Base-by-base conservation (phyloP, 2,113 vertebrate genomes). In the Grus americana region DNA sequence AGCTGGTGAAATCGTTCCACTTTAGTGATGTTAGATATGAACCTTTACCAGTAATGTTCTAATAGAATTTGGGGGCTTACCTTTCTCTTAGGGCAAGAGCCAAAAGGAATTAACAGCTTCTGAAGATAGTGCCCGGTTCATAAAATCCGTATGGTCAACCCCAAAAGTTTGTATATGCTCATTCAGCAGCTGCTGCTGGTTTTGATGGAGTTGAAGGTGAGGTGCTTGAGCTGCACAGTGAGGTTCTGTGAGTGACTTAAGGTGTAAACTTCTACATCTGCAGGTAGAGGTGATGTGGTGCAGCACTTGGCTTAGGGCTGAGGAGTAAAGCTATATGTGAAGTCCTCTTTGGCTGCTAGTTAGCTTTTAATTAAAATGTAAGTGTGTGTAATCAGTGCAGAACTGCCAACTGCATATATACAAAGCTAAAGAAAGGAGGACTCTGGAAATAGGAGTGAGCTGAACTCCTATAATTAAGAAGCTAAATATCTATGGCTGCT, bases 261-360 rank as follows among this genome's bases (percentile, higher is more conserved):
- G 44, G 12, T 40, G 38, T 13, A 6, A 38, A 34, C n/a, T 18
- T 15, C 7, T 32, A 2, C 24, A 6, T 1, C 0, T 32, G 62
- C 24, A 40, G 36, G 55, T 5, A 2, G 49, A 85, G 54, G 46
- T 47, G 30, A 27, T 46, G 49, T 1, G 2, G 27, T n/a, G 42
- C 29, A 40, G 61, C 21, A 9, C 5, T 5, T 59, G 42, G 30
- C 22, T 67, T 34, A 32, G 54, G 59, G 47, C 54, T 67, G 66
- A 62, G 59, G 27, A 30, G 40, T 68, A 54, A 58, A 81, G 38
- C 62, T 63, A 1, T n/a, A 9, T 27, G 38, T 75, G 81, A 80
- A 24, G n/a, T 40, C 3, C 4, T 27, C 59, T 67, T 49, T 42
- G 46, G 66, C 23, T 74, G 12, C 36, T 42, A 8, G 6, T n/a